Percentiles rank a stretch among this genome's conserved stretches.
Evolutionary conservation across 2,797 vertebrate species (phyloP).

Genomic region (Melanogrammus aeglefinus): DNA sequence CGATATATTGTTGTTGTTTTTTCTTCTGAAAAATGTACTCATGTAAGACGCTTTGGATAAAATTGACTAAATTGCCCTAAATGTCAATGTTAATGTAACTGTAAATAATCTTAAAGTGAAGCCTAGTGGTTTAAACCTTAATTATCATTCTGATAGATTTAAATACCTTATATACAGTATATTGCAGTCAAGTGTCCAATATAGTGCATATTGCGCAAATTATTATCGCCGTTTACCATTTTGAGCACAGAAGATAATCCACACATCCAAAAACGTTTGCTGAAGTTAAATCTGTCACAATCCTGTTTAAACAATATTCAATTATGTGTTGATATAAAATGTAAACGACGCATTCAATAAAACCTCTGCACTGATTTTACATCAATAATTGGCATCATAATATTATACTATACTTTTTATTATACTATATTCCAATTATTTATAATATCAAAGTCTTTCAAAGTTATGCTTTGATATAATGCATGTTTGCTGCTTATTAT

Average conservation of each 20-base stretch:
- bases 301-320: background rate
- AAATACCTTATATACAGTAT: background rate
- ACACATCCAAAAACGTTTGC: background rate
- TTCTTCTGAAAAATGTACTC: no score
- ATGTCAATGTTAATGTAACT: no score
- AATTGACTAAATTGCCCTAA: no score
- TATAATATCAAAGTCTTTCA: background rate
- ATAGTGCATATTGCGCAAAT: background rate
- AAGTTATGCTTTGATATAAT: background rate
- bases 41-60: no score
- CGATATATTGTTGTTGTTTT: no score
- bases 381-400: background rate
- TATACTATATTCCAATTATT: background rate
- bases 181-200: background rate
- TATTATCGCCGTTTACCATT: background rate
- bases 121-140: background rate
- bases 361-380: background rate
- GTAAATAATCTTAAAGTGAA: background rate
- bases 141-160: background rate
- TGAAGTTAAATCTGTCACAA: background rate
- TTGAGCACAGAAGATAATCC: background rate
- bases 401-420: background rate
- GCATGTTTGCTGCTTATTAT: background rate
- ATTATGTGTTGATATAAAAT: background rate
- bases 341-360: background rate